These are phyloP conservation scores for Entomyzon cyanotis DNA, from an alignment of 2,113 vertebrate genomes.

Conservation along the genomic window DNA sequence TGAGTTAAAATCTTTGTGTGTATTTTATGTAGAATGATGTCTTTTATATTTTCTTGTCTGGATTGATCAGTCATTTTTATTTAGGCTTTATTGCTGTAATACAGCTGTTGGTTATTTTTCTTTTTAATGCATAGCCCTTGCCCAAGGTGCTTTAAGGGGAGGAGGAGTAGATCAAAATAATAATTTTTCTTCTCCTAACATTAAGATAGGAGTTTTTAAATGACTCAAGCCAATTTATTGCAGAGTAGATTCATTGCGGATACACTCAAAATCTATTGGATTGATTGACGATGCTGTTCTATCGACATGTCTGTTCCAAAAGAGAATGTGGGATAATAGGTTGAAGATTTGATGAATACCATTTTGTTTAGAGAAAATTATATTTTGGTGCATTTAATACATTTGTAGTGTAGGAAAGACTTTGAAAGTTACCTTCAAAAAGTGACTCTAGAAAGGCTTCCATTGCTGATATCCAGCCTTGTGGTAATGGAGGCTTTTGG, in stretches of 20 bases:
- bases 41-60: slow-evolving; percentile 18
- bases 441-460: neutral
- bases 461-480: neutral
- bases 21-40: neutral
- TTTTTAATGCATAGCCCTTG: slow-evolving; percentile 32
- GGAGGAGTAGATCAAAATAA: slow-evolving; percentile 41
- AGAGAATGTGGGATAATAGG: slow-evolving; percentile 8
- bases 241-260: neutral
- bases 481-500: neutral
- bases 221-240: slow-evolving; percentile 22
- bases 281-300: slow-evolving; percentile 47
- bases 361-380: slow-evolving; percentile 9
- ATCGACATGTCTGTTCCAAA: slow-evolving; percentile 19
- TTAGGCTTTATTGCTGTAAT: slow-evolving; percentile 6
- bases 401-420: neutral
- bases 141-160: slow-evolving; percentile 9
- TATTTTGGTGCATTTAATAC: slow-evolving; percentile 3
- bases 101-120: slow-evolving; percentile 37
- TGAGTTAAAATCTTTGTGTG: slow-evolving; percentile 18
- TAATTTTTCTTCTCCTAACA: slow-evolving; percentile 42
- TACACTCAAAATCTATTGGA: slow-evolving; percentile 27
- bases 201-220: slow-evolving; percentile 47
- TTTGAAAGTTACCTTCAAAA: slow-evolving; percentile 46
- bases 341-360: slow-evolving; percentile 28
- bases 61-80: slow-evolving; percentile 28